These are phyloP conservation scores for Apodemia duryi DNA, from an alignment of 2,888 invertebrate genomes.

Conservation along the genomic window DNA sequence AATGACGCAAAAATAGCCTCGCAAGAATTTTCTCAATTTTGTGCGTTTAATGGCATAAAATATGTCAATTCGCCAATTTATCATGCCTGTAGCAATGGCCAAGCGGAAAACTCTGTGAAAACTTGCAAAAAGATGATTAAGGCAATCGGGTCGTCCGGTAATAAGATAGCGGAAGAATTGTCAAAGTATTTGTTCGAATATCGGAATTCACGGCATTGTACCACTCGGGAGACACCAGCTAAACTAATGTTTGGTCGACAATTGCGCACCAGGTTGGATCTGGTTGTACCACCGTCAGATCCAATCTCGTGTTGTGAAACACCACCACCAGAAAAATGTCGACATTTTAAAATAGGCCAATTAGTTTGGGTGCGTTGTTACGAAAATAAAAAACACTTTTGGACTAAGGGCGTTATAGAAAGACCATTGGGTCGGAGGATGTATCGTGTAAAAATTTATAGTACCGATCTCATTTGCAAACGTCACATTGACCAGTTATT, in stretches of 20 bases:
- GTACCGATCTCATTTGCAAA: slow-evolving; percentile 1
- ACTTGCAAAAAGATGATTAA: slow-evolving; percentile 31
- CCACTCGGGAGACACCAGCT: background rate
- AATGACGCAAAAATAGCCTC: slow-evolving; percentile 26
- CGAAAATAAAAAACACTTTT: background rate
- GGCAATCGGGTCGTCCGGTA: slow-evolving; percentile 19
- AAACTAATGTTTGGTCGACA: slow-evolving; percentile 13
- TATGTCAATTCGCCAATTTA: slow-evolving; percentile 28
- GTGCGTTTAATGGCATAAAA: slow-evolving; percentile 27
- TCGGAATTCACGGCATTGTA: slow-evolving; percentile 25
- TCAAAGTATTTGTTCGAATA: slow-evolving; percentile 29
- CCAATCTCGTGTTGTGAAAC: too few relatives aligned
- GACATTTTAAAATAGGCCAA: background rate
- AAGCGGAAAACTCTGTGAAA: slow-evolving; percentile 31
- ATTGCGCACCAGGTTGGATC: slow-evolving; percentile 1
- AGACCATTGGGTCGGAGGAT: background rate
- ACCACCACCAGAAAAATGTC: background rate
- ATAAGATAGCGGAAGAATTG: slow-evolving; percentile 14
- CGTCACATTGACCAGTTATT: background rate
- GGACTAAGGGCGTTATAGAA: background rate
- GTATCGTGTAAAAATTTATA: background rate
- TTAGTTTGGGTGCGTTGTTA: background rate
- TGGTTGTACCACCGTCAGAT: background rate
- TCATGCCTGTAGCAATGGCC: slow-evolving; percentile 29
- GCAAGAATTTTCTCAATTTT: slow-evolving; percentile 26